Conservation (phyloP, 2,888 invertebrate genomes). For the Ptychoptera contaminata region DNA sequence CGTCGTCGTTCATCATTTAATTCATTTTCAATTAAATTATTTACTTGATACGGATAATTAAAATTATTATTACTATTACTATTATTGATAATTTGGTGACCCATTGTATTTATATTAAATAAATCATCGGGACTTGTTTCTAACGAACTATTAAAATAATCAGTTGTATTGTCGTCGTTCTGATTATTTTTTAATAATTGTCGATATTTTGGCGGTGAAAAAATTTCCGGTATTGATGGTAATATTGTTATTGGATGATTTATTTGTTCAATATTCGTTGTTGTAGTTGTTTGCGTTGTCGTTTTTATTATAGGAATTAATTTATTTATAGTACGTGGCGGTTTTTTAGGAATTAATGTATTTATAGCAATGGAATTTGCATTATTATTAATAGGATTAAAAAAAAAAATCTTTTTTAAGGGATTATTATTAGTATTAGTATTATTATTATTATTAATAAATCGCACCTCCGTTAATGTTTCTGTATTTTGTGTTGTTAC, state of each 20-base stretch:
- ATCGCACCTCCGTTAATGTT: constrained; percentile 25
- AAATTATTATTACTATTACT: background rate
- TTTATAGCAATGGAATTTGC: background rate
- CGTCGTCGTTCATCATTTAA: background rate
- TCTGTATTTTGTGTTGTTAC: constrained; percentile 20
- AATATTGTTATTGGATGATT: constrained; percentile 8
- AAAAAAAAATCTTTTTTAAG: background rate
- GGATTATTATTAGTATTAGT: background rate
- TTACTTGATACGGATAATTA: background rate
- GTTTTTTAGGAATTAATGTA: constrained; percentile 26
- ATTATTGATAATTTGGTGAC: constrained; percentile 5
- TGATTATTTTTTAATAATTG: background rate
- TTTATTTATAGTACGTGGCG: constrained; percentile 20
- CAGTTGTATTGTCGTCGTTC: background rate
- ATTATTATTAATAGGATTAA: background rate
- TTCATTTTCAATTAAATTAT: background rate
- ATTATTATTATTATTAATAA: background rate
- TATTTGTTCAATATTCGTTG: background rate
- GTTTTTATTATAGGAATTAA: background rate
- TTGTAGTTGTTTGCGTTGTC: background rate
- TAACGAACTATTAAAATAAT: background rate
- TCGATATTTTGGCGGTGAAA: background rate
- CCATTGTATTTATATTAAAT: background rate
- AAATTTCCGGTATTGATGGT: constrained; percentile 14
- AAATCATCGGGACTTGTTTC: background rate